phyloP scores from a whole-genome alignment of 2,888 invertebrate species.

The Oligia fasciuncula region DNA sequence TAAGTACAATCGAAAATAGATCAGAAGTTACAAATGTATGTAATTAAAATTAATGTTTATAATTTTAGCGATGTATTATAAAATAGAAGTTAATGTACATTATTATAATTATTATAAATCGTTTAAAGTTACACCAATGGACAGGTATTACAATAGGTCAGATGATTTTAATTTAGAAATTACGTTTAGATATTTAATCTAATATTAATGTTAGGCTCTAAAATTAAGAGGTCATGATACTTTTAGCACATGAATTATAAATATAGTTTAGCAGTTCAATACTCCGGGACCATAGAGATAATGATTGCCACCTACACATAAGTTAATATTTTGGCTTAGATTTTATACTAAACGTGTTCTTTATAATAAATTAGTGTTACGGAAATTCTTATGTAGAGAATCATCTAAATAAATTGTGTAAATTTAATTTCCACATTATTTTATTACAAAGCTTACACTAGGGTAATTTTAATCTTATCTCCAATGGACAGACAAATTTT shows the following conservation, averaged over 20 bases:
- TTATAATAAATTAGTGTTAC: conserved; percentile 76
- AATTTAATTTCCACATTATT: conserved; percentile 82
- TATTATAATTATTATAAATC: conserved; percentile 78
- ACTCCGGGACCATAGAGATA: conserved; percentile 76
- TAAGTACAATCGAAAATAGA: conserved; percentile 84
- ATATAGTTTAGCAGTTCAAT: conserved; percentile 73
- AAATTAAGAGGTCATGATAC: conserved; percentile 82
- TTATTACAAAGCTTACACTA: conserved; percentile 71
- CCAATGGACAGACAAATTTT: conserved; percentile 67
- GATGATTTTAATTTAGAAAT: conserved; percentile 71
- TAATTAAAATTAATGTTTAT: conserved; percentile 84
- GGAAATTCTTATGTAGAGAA: conserved; percentile 83
- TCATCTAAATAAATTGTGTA: conserved; percentile 85
- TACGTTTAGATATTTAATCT: conserved; percentile 65
- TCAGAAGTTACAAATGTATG: conserved; percentile 77
- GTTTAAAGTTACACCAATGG: conserved; percentile 74
- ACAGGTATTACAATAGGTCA: conserved; percentile 74
- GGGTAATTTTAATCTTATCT: conserved; percentile 60
- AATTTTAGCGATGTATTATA: conserved; percentile 83
- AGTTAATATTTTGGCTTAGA: conserved; percentile 80
- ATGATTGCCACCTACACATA: conserved; percentile 76
- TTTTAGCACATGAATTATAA: conserved; percentile 74
- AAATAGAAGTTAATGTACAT: conserved; percentile 85
- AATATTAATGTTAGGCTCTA: conserved; percentile 78
- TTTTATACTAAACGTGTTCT: conserved; percentile 71